Evolutionary conservation across 2,113 vertebrate species (phyloP).

Genomic region (Psephotus haematonotus): DNA sequence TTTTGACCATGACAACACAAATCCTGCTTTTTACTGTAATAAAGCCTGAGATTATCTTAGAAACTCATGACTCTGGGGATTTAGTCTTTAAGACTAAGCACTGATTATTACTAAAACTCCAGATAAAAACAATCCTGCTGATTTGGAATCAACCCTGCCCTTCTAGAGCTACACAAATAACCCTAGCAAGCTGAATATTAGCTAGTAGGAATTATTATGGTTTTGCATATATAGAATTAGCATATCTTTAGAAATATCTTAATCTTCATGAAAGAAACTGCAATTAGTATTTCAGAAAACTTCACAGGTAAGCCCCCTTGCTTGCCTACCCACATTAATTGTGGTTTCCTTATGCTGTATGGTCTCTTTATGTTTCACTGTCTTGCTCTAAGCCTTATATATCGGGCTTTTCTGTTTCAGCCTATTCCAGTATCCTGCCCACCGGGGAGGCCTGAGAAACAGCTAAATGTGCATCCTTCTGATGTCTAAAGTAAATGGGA

Average conservation of each 20-base stretch:
- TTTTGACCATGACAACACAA: slow-evolving; percentile 7
- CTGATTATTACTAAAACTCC: not conserved
- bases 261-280: not conserved
- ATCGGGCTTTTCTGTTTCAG: not conserved
- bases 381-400: not conserved
- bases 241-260: not conserved
- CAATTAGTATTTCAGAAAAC: not conserved
- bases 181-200: not conserved
- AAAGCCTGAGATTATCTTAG: slow-evolving; percentile 22
- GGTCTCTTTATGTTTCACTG: not conserved
- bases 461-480: slow-evolving; percentile 24
- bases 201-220: not conserved
- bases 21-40: slow-evolving; percentile 14
- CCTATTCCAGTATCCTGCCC: not conserved
- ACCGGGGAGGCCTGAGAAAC: not conserved
- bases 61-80: not conserved
- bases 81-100: slow-evolving; percentile 22
- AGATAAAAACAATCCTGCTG: slow-evolving; percentile 27
- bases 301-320: not conserved
- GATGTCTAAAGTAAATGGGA: not conserved
- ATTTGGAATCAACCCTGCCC: not conserved
- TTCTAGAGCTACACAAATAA: slow-evolving; percentile 28
- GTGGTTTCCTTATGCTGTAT: not conserved
- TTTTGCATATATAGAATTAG: not conserved
- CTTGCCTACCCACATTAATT: not conserved